phyloP scores from a whole-genome alignment of 2,888 invertebrate species.

The Rutpela maculata region DNA sequence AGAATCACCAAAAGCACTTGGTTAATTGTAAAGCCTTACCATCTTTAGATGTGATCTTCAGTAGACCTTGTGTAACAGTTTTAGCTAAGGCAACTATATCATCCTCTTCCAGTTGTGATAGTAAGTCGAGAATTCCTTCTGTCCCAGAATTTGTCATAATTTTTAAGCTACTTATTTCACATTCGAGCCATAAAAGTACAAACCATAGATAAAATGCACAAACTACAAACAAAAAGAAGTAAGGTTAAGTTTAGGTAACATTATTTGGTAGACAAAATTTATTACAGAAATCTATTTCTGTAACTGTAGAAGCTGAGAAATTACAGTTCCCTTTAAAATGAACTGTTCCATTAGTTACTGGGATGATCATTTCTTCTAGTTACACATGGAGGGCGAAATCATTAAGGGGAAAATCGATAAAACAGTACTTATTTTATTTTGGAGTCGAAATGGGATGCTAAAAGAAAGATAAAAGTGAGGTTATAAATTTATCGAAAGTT shows the following conservation, averaged over 20 bases:
- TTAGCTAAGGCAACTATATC: conserved; percentile 63
- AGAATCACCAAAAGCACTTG: background rate
- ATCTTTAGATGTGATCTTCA: conserved; percentile 63
- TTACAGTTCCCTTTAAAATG: too few relatives aligned
- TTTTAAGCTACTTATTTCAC: background rate
- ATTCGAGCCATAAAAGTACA: too few relatives aligned
- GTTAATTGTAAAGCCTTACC: conserved; percentile 57
- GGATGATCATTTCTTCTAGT: too few relatives aligned
- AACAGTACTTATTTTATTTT: background rate
- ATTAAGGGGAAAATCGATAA: background rate
- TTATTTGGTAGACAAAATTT: too few relatives aligned
- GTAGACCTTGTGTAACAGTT: conserved; percentile 69
- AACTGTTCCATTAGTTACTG: too few relatives aligned
- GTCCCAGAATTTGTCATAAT: conserved; percentile 27
- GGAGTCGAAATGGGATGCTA: background rate
- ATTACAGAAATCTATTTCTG: too few relatives aligned
- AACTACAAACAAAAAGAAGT: too few relatives aligned
- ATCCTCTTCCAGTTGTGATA: conserved; percentile 62
- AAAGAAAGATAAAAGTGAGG: conserved; percentile 1
- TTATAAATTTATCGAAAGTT: conserved; percentile 50
- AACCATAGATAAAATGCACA: too few relatives aligned
- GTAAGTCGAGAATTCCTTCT: conserved; percentile 48
- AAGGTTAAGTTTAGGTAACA: too few relatives aligned
- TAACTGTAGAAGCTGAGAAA: too few relatives aligned
- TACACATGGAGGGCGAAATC: too few relatives aligned